Evolutionary conservation across 2,797 vertebrate genomes (phyloP).

Genomic region (Caiman crocodilus): DNA sequence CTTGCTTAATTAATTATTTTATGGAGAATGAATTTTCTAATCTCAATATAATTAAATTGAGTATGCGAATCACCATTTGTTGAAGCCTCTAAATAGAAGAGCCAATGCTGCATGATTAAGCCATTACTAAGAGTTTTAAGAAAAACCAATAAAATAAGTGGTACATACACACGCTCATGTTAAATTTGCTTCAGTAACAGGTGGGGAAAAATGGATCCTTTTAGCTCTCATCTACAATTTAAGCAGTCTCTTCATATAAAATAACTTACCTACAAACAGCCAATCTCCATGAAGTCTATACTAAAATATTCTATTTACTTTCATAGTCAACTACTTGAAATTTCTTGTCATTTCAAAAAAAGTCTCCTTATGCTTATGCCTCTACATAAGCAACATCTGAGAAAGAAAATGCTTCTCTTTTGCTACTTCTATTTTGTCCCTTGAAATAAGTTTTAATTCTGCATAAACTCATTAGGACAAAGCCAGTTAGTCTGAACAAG

Average conservation of each 20-base stretch:
- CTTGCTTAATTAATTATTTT: background rate
- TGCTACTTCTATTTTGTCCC: background rate
- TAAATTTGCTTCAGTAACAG: background rate
- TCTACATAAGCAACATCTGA: background rate
- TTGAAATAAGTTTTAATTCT: background rate
- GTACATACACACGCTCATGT: background rate
- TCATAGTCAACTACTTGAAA: background rate
- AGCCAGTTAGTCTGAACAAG: background rate
- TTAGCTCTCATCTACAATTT: background rate
- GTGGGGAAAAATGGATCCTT: background rate
- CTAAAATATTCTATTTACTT: background rate
- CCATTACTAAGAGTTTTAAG: background rate
- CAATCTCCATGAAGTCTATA: background rate
- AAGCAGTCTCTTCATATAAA: background rate
- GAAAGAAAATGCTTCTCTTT: background rate
- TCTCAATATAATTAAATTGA: background rate
- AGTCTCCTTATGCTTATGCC: background rate
- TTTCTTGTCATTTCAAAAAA: background rate
- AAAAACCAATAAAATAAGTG: background rate
- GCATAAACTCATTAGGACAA: background rate
- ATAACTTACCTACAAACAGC: background rate
- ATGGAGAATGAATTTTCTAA: background rate
- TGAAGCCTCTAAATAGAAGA: background rate
- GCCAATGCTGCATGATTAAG: background rate
- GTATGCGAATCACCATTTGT: background rate